Evolutionary conservation across 2,888 invertebrate genomes (phyloP).

Genomic region (Polietes domitor): DNA sequence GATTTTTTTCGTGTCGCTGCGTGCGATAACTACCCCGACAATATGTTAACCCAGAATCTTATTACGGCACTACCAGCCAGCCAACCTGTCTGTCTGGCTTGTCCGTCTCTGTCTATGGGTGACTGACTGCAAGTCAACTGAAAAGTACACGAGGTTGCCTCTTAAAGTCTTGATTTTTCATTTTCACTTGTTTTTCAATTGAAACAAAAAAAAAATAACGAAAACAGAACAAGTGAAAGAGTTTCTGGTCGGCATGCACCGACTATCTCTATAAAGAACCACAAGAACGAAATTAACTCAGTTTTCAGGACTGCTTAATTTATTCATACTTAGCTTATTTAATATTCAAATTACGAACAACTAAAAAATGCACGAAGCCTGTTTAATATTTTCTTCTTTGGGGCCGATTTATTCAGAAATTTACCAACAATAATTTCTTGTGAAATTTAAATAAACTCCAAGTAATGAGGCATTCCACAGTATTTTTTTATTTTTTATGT

Average conservation of each 20-base stretch:
- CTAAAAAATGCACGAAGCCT: no score
- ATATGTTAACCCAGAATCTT: slow-evolving; percentile 79
- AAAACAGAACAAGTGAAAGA: not conserved
- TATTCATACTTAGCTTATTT: no score
- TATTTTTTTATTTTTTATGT: no score
- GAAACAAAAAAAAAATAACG: not conserved
- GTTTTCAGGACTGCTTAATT: no score
- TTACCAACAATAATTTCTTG: no score
- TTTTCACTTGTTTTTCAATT: not conserved
- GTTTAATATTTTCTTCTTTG: no score
- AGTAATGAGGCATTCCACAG: no score
- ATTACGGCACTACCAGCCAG: slow-evolving; percentile 59
- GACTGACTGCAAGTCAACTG: slow-evolving; percentile 49
- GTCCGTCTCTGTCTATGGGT: slow-evolving; percentile 37
- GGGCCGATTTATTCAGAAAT: no score
- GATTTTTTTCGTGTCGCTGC: slow-evolving; percentile 64
- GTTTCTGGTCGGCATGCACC: not conserved
- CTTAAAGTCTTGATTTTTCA: not conserved
- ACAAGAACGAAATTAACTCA: no score
- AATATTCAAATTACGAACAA: no score
- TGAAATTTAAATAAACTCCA: no score
- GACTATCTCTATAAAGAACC: no score
- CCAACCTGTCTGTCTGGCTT: slow-evolving; percentile 32
- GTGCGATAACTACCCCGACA: slow-evolving; percentile 72
- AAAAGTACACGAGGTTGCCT: not conserved